Percentiles rank a stretch among this genome's conserved stretches.
These are phyloP conservation scores for Thecocarcelia acutangulata DNA, from an alignment of 2,888 invertebrate species.

Conservation along the genomic window DNA sequence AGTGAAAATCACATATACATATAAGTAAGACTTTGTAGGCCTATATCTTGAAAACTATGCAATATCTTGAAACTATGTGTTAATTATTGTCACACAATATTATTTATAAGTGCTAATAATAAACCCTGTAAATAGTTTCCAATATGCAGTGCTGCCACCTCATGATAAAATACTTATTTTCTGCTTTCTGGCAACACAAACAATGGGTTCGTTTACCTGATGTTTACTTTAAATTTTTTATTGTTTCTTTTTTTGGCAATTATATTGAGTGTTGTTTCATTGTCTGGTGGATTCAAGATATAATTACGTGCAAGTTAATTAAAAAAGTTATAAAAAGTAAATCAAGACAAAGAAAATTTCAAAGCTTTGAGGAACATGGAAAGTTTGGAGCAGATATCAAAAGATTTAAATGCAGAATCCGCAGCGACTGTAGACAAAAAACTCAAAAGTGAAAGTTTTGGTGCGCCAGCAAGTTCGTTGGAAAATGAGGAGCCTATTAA, in stretches of 20 bases:
- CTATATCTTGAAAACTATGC: no score
- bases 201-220: conserved; percentile 64
- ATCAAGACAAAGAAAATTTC: conserved; percentile 7
- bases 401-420: conserved; percentile 19
- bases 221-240: conserved; percentile 45
- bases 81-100: no score
- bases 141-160: not conserved
- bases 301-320: conserved; percentile 57
- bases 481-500: conserved; percentile 40
- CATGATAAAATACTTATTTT: not conserved
- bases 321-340: conserved; percentile 31
- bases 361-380: conserved; percentile 23
- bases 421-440: not conserved
- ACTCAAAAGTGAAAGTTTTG: conserved; percentile 54
- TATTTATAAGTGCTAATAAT: no score
- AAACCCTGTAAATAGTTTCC: no score
- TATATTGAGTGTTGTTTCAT: conserved; percentile 53
- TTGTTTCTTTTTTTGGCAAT: conserved; percentile 48
- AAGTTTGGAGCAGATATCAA: conserved; percentile 25
- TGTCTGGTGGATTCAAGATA: conserved; percentile 57
- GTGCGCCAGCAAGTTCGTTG: conserved; percentile 39
- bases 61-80: no score
- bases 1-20: no score
- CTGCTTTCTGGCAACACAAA: conserved; percentile 13
- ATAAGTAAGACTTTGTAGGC: no score